Conservation (phyloP, 2,113 vertebrate species). For the Phylloscopus trochiloides region DNA sequence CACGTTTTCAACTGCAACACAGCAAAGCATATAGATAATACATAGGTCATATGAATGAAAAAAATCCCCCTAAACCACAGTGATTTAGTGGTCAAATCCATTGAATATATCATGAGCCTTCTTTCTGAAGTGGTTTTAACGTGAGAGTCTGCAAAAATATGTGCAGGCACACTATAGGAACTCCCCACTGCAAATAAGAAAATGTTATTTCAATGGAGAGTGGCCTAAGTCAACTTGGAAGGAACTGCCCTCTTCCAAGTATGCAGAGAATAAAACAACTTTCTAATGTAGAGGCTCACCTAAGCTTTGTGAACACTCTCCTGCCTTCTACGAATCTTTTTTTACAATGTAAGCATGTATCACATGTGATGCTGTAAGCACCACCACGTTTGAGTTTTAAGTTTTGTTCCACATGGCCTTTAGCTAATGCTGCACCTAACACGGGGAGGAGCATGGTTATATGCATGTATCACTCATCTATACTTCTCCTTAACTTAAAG, state of each 20-base stretch:
- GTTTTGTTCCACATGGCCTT: background rate
- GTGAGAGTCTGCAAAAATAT: background rate
- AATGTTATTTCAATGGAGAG: background rate
- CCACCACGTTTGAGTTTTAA: background rate
- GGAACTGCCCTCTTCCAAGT: background rate
- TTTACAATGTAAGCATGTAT: background rate
- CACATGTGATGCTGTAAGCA: background rate
- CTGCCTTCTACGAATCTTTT: background rate
- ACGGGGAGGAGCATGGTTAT: background rate
- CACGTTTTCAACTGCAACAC: background rate
- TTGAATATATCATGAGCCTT: background rate
- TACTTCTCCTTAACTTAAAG: background rate
- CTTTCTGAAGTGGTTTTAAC: background rate
- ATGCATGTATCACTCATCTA: background rate
- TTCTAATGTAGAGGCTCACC: background rate
- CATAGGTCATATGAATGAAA: background rate
- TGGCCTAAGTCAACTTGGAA: background rate
- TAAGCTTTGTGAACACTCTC: background rate
- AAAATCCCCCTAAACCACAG: background rate
- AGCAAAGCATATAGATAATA: background rate
- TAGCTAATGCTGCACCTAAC: background rate
- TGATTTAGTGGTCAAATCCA: background rate
- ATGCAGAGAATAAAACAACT: background rate
- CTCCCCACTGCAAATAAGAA: background rate
- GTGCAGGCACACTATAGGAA: rapidly evolving